Percentiles rank a stretch among this genome's conserved stretches.
These are phyloP conservation scores for Morone saxatilis DNA, from an alignment of 2,113 vertebrate genomes.

Conservation along the genomic window DNA sequence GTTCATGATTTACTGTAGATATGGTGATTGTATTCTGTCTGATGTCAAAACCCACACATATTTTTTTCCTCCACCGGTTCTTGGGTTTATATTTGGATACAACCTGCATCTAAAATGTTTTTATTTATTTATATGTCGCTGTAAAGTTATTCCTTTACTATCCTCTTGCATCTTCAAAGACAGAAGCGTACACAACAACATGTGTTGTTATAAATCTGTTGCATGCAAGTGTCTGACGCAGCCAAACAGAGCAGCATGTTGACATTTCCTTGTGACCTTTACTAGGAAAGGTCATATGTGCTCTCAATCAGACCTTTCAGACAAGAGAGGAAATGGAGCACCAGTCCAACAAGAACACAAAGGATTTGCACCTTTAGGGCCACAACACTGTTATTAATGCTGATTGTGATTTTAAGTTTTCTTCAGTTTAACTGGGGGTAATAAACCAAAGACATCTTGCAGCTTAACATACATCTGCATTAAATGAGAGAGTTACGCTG, in stretches of 20 bases:
- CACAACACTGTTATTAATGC: background rate
- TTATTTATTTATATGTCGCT: background rate
- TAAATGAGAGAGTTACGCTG: background rate
- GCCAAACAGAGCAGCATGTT: slow-evolving; percentile 22
- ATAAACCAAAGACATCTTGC: slow-evolving; percentile 14
- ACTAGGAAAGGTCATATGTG: slow-evolving; percentile 25
- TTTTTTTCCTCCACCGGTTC: background rate
- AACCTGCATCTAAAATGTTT: slow-evolving; percentile 1
- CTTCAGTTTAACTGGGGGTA: background rate
- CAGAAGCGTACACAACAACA: background rate
- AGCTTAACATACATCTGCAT: slow-evolving; percentile 15
- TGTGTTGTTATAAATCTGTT: slow-evolving; percentile 13
- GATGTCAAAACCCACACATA: background rate
- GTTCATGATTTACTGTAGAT: too few species aligned
- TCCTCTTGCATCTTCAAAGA: slow-evolving; percentile 7
- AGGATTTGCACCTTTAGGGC: slow-evolving; percentile 2
- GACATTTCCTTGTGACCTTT: slow-evolving; percentile 54
- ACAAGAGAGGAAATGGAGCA: slow-evolving; percentile 29
- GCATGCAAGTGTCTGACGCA: background rate
- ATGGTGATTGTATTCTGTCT: background rate
- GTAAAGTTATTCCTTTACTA: background rate
- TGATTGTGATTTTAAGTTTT: background rate
- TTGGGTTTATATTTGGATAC: background rate
- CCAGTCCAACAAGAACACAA: slow-evolving; percentile 38
- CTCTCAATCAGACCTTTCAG: slow-evolving; percentile 36